phyloP scores from a whole-genome alignment of 2,797 vertebrate species.

The Loriculus beryllinus region DNA sequence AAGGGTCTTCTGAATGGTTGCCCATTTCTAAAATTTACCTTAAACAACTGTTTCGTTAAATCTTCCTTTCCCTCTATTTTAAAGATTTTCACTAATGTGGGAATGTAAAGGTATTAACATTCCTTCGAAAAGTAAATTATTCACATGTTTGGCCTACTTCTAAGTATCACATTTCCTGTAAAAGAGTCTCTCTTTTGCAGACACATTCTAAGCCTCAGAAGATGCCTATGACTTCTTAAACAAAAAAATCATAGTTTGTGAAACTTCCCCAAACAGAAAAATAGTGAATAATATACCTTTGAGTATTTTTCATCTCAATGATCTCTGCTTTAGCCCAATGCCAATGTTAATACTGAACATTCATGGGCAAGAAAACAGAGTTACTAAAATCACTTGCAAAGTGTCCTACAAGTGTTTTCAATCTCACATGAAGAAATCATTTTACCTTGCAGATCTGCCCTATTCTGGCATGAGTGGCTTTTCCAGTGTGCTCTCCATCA shows the following conservation, averaged over 20 bases:
- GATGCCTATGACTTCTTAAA: neutral
- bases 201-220: neutral
- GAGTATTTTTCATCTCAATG: neutral
- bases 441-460: constrained; percentile 97
- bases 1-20: neutral
- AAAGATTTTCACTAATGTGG: neutral
- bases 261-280: neutral
- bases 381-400: neutral
- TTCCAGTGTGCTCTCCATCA: constrained; percentile 94
- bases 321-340: neutral
- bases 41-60: neutral
- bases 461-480: constrained; percentile 94
- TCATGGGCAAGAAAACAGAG: accelerated
- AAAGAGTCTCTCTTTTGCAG: neutral
- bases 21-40: neutral
- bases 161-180: neutral
- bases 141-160: neutral
- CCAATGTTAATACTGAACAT: neutral
- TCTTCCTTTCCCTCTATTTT: neutral
- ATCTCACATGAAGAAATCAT: neutral
- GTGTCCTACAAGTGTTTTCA: neutral
- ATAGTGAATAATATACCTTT: neutral
- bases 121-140: neutral
- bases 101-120: neutral
- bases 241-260: accelerated